phyloP scores from a whole-genome alignment of 1,140 invertebrate genomes.

The Lepeophtheirus salmonis region DNA sequence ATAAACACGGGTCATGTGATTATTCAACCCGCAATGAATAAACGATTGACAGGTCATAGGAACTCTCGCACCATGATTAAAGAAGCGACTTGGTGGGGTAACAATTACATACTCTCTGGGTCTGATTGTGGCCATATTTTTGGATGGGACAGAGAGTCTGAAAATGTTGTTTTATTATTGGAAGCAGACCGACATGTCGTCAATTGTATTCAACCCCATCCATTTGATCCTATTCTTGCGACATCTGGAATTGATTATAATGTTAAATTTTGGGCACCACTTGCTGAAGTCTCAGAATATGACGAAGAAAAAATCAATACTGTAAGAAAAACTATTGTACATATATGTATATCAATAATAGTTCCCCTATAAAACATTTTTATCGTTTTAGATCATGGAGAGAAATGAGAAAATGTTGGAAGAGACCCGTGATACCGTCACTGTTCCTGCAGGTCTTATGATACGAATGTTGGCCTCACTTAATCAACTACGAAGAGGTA shows the following conservation, averaged over 20 bases:
- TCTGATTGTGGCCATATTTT: constrained; percentile 64
- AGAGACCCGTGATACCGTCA: constrained; percentile 70
- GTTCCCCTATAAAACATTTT: background rate
- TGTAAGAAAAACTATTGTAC: constrained; percentile 32
- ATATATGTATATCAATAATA: background rate
- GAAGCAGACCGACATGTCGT: constrained; percentile 69
- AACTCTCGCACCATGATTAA: constrained; percentile 53
- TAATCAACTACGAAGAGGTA: constrained; percentile 47
- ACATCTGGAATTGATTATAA: constrained; percentile 79
- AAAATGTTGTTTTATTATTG: constrained; percentile 49
- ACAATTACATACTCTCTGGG: constrained; percentile 58
- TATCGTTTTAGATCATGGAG: constrained; percentile 44
- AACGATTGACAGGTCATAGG: constrained; percentile 29
- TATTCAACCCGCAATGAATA: background rate
- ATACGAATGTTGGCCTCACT: constrained; percentile 61
- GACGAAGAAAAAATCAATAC: constrained; percentile 44
- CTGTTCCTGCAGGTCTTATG: constrained; percentile 71
- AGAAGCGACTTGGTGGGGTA: constrained; percentile 71
- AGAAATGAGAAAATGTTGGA: constrained; percentile 68
- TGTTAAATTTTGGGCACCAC: constrained; percentile 64
- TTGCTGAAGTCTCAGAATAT: constrained; percentile 38
- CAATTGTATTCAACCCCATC: constrained; percentile 69
- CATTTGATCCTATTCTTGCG: constrained; percentile 53
- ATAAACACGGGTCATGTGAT: too few species aligned
- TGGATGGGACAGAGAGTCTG: constrained; percentile 33